Evolutionary conservation across 2,797 vertebrate species (phyloP).

Genomic region (Cuniculus paca): DNA sequence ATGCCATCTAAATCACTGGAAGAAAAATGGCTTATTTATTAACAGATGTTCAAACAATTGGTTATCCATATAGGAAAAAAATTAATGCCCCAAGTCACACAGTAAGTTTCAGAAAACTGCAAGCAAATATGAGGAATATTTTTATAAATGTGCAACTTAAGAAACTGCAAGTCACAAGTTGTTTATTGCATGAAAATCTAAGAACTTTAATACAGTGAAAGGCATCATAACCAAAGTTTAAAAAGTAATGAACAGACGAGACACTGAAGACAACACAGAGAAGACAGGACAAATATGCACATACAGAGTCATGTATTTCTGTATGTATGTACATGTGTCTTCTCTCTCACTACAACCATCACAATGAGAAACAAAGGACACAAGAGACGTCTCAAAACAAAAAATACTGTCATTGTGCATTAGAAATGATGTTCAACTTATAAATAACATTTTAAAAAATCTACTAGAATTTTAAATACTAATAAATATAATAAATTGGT

Average conservation of each 20-base stretch:
- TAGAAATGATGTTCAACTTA: constrained; percentile 49
- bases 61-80: not conserved
- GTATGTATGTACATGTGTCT: not conserved
- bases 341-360: not conserved
- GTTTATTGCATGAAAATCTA: constrained; percentile 40
- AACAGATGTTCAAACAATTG: constrained; percentile 36
- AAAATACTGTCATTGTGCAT: not conserved
- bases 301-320: not conserved
- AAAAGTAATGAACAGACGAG: constrained; percentile 16
- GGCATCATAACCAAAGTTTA: not conserved
- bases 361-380: constrained; percentile 17
- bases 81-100: constrained; percentile 9
- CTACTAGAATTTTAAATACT: not conserved
- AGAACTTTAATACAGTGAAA: constrained; percentile 23
- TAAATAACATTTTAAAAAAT: constrained; percentile 33
- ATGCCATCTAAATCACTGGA: constrained; percentile 1
- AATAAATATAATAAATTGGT: not conserved
- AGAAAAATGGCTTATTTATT: constrained; percentile 50
- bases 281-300: not conserved
- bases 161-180: not conserved
- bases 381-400: not conserved
- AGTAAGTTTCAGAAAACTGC: not conserved
- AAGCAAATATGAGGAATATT: not conserved
- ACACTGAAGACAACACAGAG: not conserved
- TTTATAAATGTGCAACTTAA: not conserved